Conservation (phyloP, 2,888 invertebrate genomes). For the Sphaerophoria taeniata region DNA sequence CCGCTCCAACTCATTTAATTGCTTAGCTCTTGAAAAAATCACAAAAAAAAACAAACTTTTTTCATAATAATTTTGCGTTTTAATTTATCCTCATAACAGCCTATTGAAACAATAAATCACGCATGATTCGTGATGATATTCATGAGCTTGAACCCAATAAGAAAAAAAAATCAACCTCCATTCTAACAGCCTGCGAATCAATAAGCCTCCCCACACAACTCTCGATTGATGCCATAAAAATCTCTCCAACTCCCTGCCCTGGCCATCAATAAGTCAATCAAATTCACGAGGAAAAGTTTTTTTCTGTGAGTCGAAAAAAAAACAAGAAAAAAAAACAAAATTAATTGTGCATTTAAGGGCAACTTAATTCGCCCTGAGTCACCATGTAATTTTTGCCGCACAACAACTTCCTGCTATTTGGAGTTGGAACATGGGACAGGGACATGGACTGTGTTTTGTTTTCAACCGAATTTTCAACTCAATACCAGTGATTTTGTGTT, state of each 20-base stretch:
- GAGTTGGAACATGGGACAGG: not conserved
- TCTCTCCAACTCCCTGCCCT: conserved; percentile 31
- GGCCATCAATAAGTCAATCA: conserved; percentile 66
- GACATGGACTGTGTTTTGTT: not conserved
- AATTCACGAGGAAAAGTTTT: conserved; percentile 19
- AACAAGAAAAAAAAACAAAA: conserved; percentile 15
- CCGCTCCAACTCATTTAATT: conserved; percentile 47
- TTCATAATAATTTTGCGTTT: conserved; percentile 22
- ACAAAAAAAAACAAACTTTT: not conserved
- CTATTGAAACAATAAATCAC: conserved; percentile 66
- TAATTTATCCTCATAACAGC: conserved; percentile 11
- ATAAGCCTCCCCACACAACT: not conserved
- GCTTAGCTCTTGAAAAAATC: conserved; percentile 25
- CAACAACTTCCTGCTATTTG: conserved; percentile 43
- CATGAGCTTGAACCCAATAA: conserved; percentile 22
- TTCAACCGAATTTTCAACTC: not conserved
- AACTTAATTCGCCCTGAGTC: conserved; percentile 69
- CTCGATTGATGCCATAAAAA: conserved; percentile 12
- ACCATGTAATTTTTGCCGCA: conserved; percentile 42
- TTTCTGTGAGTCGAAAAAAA: not conserved
- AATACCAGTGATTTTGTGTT: conserved; percentile 23
- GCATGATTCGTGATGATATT: conserved; percentile 59
- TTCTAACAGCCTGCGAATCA: conserved; percentile 1
- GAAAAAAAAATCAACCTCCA: conserved; percentile 8
- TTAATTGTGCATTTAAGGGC: conserved; percentile 73